These are phyloP conservation scores for Heliothis peltigera DNA, from an alignment of 2,888 invertebrate genomes.

Conservation along the genomic window DNA sequence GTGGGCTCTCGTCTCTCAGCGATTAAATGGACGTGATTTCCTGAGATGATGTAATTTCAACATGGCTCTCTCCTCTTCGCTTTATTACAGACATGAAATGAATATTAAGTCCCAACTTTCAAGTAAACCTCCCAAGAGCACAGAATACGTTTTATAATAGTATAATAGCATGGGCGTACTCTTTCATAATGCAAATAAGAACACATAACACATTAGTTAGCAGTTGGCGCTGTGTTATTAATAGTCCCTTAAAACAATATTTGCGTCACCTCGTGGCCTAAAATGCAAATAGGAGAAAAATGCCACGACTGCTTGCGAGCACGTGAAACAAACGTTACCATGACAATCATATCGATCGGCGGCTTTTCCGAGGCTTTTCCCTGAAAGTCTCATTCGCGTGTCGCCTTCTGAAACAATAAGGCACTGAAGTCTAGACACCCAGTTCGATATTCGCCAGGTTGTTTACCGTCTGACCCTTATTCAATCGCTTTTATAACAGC, in stretches of 20 bases:
- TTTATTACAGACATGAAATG: constrained; percentile 43
- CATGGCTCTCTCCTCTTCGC: constrained; percentile 39
- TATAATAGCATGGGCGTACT: constrained; percentile 5
- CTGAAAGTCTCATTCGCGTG: constrained; percentile 87
- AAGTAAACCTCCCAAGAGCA: constrained; percentile 53
- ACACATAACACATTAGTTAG: constrained; percentile 16
- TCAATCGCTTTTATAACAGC: constrained; percentile 60
- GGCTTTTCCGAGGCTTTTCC: constrained; percentile 88
- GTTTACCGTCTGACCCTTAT: constrained; percentile 50
- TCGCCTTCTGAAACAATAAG: constrained; percentile 83
- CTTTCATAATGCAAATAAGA: constrained; percentile 9
- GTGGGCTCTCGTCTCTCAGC: constrained; percentile 6
- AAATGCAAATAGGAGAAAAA: constrained; percentile 86
- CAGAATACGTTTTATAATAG: constrained; percentile 4
- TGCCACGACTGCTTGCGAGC: constrained; percentile 76
- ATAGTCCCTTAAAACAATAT: constrained; percentile 72
- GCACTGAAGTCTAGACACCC: constrained; percentile 77
- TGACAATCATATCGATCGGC: constrained; percentile 87
- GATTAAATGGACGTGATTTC: constrained; percentile 44
- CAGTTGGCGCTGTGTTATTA: constrained; percentile 39
- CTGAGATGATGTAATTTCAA: constrained; percentile 54
- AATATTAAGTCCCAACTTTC: constrained; percentile 60
- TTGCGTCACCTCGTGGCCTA: constrained; percentile 82
- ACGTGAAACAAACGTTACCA: constrained; percentile 87
- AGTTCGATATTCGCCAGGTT: constrained; percentile 38